These are phyloP conservation scores for Dioctria rufipes DNA, from an alignment of 2,888 invertebrate species.

Conservation along the genomic window DNA sequence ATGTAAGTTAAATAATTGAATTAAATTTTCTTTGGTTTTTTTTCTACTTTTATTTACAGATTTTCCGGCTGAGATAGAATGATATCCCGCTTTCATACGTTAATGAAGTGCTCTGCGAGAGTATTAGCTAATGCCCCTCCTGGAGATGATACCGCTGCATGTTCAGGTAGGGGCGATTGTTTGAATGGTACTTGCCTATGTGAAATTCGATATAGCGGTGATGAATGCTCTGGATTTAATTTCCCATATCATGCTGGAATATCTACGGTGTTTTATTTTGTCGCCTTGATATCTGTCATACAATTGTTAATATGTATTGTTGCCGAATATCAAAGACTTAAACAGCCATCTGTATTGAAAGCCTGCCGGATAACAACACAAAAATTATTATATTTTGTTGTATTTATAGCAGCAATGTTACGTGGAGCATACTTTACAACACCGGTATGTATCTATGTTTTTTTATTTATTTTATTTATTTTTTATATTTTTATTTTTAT, in stretches of 20 bases:
- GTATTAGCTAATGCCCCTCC: conserved; percentile 66
- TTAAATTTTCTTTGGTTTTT: neutral
- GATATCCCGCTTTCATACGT: conserved; percentile 69
- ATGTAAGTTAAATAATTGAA: neutral
- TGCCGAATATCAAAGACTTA: conserved; percentile 86
- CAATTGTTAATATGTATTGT: conserved; percentile 88
- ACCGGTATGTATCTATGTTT: conserved; percentile 78
- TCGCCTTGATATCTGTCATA: conserved; percentile 87
- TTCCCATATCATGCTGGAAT: conserved; percentile 83
- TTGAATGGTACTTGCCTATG: conserved; percentile 92
- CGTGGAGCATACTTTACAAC: conserved; percentile 92
- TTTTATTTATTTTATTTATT: neutral
- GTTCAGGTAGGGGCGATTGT: conserved; percentile 93
- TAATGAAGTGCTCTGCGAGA: conserved; percentile 71
- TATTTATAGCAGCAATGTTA: conserved; percentile 87
- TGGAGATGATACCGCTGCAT: conserved; percentile 70
- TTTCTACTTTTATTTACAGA: conserved; percentile 44
- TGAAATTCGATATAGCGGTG: conserved; percentile 89
- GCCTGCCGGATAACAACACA: conserved; percentile 92
- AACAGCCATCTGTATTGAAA: conserved; percentile 84
- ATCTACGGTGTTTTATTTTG: conserved; percentile 84
- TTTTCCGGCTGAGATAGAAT: conserved; percentile 61
- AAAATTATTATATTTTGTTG: conserved; percentile 89
- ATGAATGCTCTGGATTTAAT: conserved; percentile 87
- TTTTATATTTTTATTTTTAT: conserved; percentile 20